Evolutionary conservation across 2,888 invertebrate species (phyloP), one percentile per base, ranked within the genome.

Genomic region (Hirudinaria manillensis): DNA sequence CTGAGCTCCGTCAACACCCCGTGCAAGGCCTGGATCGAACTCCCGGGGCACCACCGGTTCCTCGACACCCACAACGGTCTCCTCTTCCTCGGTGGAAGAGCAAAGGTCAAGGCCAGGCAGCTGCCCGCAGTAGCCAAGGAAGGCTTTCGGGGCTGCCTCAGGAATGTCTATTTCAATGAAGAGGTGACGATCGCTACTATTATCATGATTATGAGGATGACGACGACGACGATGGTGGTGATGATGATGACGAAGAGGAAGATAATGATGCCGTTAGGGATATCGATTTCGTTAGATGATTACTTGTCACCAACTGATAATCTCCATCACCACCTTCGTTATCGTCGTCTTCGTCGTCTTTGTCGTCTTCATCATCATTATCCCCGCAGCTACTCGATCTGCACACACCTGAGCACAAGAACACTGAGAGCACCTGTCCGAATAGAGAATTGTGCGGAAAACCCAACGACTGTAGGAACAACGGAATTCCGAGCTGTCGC

Each of bases 21-120:
- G 10, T 97, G 96, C 85, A 94, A 94, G 87, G 93, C 93, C 0
- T 89, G 90, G 78, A 94, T 93, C 45, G 90, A 90, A 24, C 93
- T 96, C 79, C 94, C 94, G 34, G 94, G 95, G 0, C 95, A 95
- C 86, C 95, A 93, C 84, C 94, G 94, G 86, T 96, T 94, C 85
- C 88, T 98, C 72, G 97, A 97, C 86, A 93, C 97, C 0, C 32
- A n/a, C 27, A 95, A 97, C 86, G 91, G 94, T 0, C 94, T 96
- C 0, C 87, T 98, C 71, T 96, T 97, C 88, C 89, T 99, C 76
- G 98, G 98, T 75, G 83, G 86, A 38, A 65, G 74, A 66, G 27
- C 74, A 27, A 65, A 74, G 21, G 45, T 24, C 27, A 61, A 65
- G 32, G 27, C 65, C 38, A 66, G 24, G 29, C 65, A 74, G 24